Conservation (phyloP, 2,113 vertebrate genomes). For the Cavia porcellus region DNA sequence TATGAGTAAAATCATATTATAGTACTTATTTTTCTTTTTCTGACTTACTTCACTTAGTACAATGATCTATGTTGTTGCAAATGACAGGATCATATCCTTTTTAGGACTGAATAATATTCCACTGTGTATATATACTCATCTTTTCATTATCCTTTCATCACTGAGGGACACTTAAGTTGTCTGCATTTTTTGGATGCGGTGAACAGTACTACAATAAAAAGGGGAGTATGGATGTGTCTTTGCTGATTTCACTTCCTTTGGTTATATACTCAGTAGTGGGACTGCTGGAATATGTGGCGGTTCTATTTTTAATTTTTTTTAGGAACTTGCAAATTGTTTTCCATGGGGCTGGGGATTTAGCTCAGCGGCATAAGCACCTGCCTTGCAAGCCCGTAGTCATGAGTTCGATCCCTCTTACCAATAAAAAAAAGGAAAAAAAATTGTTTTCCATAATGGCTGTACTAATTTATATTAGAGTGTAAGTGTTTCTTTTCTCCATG, state of each 20-base stretch:
- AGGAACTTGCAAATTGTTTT: not conserved
- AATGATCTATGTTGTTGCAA: not conserved
- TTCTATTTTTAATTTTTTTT: not conserved
- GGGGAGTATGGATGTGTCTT: not conserved
- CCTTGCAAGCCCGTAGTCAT: too few species aligned
- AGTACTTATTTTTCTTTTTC: not conserved
- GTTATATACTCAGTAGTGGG: not conserved
- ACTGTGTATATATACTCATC: not conserved
- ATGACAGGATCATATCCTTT: not conserved
- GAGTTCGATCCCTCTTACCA: too few species aligned
- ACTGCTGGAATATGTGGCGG: not conserved
- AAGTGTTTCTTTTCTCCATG: not conserved
- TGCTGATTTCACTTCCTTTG: not conserved
- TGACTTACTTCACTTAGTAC: conserved; percentile 28
- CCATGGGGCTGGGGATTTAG: too few species aligned
- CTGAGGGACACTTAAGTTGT: not conserved
- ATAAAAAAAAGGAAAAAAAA: too few species aligned
- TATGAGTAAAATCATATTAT: not conserved
- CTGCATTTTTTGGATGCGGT: not conserved
- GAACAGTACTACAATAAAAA: not conserved
- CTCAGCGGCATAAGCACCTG: too few species aligned
- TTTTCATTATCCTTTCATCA: not conserved
- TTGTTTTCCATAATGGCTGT: not conserved
- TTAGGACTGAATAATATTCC: not conserved
- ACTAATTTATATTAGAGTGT: not conserved